Evolutionary conservation across 2,113 vertebrate species (phyloP), one percentile per base, ranked within the genome.

Genomic region (Sinosuthora webbiana): DNA sequence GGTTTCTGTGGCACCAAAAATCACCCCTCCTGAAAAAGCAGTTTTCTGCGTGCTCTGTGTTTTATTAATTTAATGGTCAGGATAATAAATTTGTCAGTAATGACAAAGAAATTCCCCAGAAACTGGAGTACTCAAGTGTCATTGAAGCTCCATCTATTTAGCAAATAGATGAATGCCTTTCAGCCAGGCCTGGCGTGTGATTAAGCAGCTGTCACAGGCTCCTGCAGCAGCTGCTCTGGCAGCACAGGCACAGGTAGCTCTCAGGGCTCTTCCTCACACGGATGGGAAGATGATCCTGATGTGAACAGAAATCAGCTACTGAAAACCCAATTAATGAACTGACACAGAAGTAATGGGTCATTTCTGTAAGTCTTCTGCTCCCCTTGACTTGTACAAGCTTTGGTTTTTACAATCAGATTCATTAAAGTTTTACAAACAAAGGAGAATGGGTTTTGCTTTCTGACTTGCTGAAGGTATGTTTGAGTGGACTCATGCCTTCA

Each of bases 21-120:
- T 50, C 79, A 62, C 30, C 45, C 94, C 73, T n/a, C 35, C 44
- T 93, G 67, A 28, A 69, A 87, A 62, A 91, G 45, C 89, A 82
- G 33, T 47, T 47, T 59, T 52, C 83, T 13, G 23, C 4, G 42
- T 31, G 75, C 56, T 62, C 77, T 27, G 65, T 5, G 2, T 77
- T 92, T 73, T 88, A 94, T 94, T 93, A 83, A 94, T 94, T 91
- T 94, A 92, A 95, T 44, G 84, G 85, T 71, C 86, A 87, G 52
- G 86, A 93, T 95, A 97, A 97, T 94, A 95, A 89, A 97, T 96
- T 89, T 94, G 91, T 95, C 88, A 84, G 95, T 91, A 94, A 94
- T 56, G 89, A 89, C 93, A 88, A 89, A 89, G 92, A 96, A 97
- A 97, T 96, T 88, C 97, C 95, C 86, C 55, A 39, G 93, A 86